Evolutionary conservation across 2,797 vertebrate species (phyloP).

Genomic region (Fundulus diaphanus): DNA sequence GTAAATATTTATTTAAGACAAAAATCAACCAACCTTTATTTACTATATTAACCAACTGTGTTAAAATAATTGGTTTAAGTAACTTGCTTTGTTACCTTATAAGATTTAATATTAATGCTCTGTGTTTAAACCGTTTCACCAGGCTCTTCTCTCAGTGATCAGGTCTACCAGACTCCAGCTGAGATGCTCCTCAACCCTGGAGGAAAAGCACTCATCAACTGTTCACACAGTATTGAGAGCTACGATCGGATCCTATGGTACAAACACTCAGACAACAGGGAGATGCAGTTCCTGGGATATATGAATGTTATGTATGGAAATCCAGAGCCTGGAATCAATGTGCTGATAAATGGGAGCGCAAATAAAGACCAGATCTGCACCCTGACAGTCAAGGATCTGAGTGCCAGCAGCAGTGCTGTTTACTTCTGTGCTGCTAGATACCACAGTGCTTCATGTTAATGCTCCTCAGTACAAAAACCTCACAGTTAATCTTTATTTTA

Average conservation of each 20-base stretch:
- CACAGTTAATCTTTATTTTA: neutral
- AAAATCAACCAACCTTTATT: too few species aligned
- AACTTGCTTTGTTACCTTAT: neutral
- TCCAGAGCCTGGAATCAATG: constrained; percentile 20
- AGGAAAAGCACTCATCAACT: constrained; percentile 25
- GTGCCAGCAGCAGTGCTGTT: constrained; percentile 32
- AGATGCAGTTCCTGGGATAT: constrained; percentile 54
- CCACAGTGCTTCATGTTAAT: constrained; percentile 45
- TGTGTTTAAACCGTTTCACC: neutral
- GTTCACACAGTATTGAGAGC: constrained; percentile 32
- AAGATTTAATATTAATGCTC: neutral
- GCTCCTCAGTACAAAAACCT: constrained; percentile 18
- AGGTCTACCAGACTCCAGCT: constrained; percentile 2
- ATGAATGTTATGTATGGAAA: fast-evolving
- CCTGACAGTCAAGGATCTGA: constrained; percentile 34
- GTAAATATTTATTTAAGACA: too few species aligned
- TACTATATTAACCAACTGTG: too few species aligned
- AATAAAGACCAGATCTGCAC: constrained; percentile 9
- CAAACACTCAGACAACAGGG: constrained; percentile 32
- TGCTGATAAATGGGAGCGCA: constrained; percentile 38
- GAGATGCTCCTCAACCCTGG: neutral
- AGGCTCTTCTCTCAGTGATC: constrained; percentile 19
- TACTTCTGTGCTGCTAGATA: constrained; percentile 68
- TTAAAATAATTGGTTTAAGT: neutral
- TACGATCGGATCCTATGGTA: constrained; percentile 67